Conservation (phyloP, 2,888 invertebrate species). For the Hypselothyrea guttata region DNA sequence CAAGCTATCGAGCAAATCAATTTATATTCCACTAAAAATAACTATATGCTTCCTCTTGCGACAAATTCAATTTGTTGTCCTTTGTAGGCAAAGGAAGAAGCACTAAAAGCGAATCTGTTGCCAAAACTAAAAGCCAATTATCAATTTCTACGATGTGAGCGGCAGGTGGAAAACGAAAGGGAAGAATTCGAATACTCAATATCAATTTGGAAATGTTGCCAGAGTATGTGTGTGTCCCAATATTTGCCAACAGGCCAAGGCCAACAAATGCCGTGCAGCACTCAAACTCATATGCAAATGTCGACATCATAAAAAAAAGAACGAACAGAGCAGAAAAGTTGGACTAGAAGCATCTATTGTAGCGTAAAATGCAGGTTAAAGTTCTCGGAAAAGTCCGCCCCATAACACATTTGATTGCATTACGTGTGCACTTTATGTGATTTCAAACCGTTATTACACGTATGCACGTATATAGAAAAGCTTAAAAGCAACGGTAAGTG, state of each 20-base stretch:
- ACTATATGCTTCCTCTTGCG: conserved; percentile 39
- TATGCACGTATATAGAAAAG: no score
- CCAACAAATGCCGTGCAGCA: conserved; percentile 26
- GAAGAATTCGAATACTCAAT: conserved; percentile 29
- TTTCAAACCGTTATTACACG: neutral
- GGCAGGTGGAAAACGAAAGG: neutral
- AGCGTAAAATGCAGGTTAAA: conserved; percentile 11
- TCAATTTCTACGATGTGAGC: conserved; percentile 13
- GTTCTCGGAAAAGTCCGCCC: neutral
- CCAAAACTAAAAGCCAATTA: conserved; percentile 55
- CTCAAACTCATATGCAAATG: conserved; percentile 34
- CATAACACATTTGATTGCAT: conserved; percentile 9
- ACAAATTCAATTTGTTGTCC: conserved; percentile 59
- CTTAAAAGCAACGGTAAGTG: neutral
- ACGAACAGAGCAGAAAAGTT: conserved; percentile 20
- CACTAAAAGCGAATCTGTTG: conserved; percentile 13
- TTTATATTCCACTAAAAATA: conserved; percentile 25
- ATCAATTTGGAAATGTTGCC: conserved; percentile 44
- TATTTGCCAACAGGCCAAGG: conserved; percentile 37
- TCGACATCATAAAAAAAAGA: conserved; percentile 1
- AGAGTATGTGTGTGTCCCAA: conserved; percentile 10
- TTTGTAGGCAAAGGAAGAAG: conserved; percentile 14
- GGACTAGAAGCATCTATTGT: conserved; percentile 5
- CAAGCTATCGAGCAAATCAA: conserved; percentile 18
- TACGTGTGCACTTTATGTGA: conserved; percentile 17